phyloP scores from a whole-genome alignment of 2,113 vertebrate species.

The Ceratotherium simum region DNA sequence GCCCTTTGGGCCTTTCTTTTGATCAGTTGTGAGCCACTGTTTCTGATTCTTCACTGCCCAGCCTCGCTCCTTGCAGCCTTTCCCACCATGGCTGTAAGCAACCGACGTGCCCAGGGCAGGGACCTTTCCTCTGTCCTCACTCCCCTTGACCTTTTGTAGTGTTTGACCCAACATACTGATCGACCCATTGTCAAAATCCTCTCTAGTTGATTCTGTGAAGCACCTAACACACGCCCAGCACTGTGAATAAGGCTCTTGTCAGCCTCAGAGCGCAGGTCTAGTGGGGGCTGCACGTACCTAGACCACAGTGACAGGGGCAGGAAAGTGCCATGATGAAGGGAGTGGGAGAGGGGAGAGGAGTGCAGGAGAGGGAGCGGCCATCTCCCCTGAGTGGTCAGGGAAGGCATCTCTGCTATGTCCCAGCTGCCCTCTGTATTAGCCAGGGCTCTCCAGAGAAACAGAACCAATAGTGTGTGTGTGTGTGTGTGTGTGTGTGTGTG shows the following conservation, averaged over 20 bases:
- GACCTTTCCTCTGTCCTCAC: neutral
- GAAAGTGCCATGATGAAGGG: neutral
- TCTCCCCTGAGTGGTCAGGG: neutral
- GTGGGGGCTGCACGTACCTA: neutral
- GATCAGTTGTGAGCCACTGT: accelerated
- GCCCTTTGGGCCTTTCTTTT: accelerated
- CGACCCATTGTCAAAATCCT: neutral
- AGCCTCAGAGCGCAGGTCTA: neutral
- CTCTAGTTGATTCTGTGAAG: neutral
- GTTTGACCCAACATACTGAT: neutral
- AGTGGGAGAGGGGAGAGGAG: neutral
- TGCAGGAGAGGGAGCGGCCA: neutral
- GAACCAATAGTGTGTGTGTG: neutral
- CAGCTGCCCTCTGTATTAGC: neutral
- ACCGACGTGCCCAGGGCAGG: accelerated
- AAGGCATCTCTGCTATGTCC: neutral
- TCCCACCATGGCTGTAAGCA: neutral
- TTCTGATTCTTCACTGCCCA: neutral
- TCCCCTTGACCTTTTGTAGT: neutral
- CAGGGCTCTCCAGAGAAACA: neutral
- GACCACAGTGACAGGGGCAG: neutral
- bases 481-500: neutral
- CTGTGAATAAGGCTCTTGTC: neutral
- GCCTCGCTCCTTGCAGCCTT: accelerated
- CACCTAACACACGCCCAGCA: neutral